A percentile compares a stretch with the other conserved stretches of the same genome.
These are phyloP conservation scores for Xiphias gladius DNA, from an alignment of 2,113 vertebrate species.

Conservation along the genomic window DNA sequence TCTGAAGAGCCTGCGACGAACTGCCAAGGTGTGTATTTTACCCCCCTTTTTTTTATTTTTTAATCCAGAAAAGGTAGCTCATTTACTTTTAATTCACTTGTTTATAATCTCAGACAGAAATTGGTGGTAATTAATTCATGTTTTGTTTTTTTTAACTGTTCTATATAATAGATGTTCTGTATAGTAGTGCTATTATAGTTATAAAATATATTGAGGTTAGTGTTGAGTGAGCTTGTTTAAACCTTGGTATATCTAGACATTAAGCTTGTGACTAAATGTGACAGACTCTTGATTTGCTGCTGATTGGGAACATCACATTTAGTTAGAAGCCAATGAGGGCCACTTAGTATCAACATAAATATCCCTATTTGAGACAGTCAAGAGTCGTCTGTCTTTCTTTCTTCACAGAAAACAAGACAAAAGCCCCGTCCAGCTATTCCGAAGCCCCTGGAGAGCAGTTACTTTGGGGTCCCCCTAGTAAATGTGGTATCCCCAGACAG, in stretches of 20 bases:
- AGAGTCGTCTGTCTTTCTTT: constrained; percentile 9
- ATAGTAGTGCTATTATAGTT: not conserved
- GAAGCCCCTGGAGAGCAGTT: constrained; percentile 92
- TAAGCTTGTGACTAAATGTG: constrained; percentile 1
- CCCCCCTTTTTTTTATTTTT: not conserved
- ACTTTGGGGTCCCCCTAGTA: constrained; percentile 91
- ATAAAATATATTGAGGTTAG: not conserved
- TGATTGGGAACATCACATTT: not conserved
- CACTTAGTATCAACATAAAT: not conserved
- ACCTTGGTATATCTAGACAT: not conserved
- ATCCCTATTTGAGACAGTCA: constrained; percentile 29
- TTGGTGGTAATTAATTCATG: not conserved
- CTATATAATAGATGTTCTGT: too few relatives aligned
- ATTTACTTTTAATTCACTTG: not conserved
- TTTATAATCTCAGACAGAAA: not conserved
- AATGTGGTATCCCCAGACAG: constrained; percentile 90
- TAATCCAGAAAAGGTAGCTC: not conserved
- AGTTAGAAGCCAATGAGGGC: constrained; percentile 16
- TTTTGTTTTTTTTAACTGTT: not conserved
- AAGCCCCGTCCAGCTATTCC: constrained; percentile 92
- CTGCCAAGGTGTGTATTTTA: constrained; percentile 89
- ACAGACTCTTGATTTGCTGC: constrained; percentile 7
- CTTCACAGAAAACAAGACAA: constrained; percentile 90
- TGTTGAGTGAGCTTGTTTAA: not conserved
- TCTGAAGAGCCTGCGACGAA: constrained; percentile 91